Conservation (phyloP, 2,113 vertebrate species). For the Chloroceryle aenea region DNA sequence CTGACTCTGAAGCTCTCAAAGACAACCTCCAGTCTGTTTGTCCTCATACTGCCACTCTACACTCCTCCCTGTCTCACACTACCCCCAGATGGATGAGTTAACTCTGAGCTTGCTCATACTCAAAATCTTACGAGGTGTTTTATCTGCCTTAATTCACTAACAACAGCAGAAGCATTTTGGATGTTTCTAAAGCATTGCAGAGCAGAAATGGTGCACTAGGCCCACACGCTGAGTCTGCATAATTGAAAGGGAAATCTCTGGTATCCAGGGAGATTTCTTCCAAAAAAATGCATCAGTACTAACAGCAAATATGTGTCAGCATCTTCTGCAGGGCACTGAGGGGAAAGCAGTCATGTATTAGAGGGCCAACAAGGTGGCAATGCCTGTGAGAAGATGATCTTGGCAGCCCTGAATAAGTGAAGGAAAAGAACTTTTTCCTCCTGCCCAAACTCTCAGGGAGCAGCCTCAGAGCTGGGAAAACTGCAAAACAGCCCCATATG, state of each 20-base stretch:
- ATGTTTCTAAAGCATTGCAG: not conserved
- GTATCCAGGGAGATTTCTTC: not conserved
- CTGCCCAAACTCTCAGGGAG: not conserved
- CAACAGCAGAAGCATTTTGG: not conserved
- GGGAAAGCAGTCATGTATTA: not conserved
- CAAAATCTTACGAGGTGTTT: not conserved
- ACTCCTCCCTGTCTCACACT: not conserved
- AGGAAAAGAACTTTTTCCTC: not conserved
- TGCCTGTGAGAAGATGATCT: not conserved
- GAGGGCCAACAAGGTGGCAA: not conserved
- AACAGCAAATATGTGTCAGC: not conserved
- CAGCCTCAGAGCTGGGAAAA: not conserved
- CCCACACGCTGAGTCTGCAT: fast-evolving
- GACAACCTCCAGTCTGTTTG: not conserved
- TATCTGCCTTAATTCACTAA: not conserved
- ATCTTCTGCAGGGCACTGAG: not conserved
- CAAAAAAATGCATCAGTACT: not conserved
- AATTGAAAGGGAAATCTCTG: not conserved
- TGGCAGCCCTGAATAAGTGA: not conserved
- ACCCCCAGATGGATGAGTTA: not conserved
- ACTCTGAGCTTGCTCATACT: not conserved
- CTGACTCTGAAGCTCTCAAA: not conserved
- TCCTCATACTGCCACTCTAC: not conserved
- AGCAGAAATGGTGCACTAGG: not conserved
- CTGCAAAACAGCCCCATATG: not conserved